phyloP scores from a whole-genome alignment of 1,140 invertebrate genomes.

The honey bee (Apis mellifera) region Amel_HAv3.1 CM009941.2:11699501-11700000 shows the following conservation, averaged over 20 bases:
- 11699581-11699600: not conserved
- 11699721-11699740: conserved; percentile 20
- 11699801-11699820: no score
- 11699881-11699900: no score
- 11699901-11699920: no score
- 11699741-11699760: not conserved
- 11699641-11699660: not conserved
- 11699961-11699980: no score
- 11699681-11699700: conserved; percentile 16
- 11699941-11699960: no score
- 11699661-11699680: not conserved
- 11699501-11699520: not conserved
- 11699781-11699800: no score
- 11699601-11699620: not conserved
- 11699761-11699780: not conserved
- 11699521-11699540: no score
- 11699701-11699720: conserved; percentile 13
- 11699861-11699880: no score
- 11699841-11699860: not conserved
- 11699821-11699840: not conserved
- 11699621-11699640: not conserved
- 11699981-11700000: no score
- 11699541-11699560: not conserved
- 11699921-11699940: no score
- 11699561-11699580: not conserved